Percentiles rank a stretch among this genome's conserved stretches.
phyloP scores from a whole-genome alignment of 1,140 invertebrate species.

The Diachasma alloeum region DNA sequence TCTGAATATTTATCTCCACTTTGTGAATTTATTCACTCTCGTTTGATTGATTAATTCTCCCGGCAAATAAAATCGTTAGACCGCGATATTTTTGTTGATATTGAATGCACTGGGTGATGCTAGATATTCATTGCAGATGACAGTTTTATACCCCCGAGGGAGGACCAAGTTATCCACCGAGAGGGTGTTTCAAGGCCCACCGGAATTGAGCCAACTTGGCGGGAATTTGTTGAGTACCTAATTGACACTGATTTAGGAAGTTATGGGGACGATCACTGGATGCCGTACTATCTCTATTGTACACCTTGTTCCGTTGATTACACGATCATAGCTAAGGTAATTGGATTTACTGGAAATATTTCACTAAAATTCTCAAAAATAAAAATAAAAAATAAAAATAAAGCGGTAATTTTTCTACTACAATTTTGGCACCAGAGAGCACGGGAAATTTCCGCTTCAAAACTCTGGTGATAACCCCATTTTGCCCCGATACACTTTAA shows the following conservation, averaged over 20 bases:
- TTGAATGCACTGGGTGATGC: not conserved
- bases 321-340: conserved; percentile 70
- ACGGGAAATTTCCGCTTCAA: too few relatives aligned
- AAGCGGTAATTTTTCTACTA: too few relatives aligned
- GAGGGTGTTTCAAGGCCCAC: conserved; percentile 37
- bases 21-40: too few relatives aligned
- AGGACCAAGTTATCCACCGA: conserved; percentile 39
- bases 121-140: conserved; percentile 32
- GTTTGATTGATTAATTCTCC: too few relatives aligned
- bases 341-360: not conserved
- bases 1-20: not conserved
- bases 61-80: not conserved
- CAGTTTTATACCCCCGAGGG: conserved; percentile 31
- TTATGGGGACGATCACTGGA: conserved; percentile 66
- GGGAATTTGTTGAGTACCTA: conserved; percentile 67
- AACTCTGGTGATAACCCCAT: too few relatives aligned
- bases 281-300: conserved; percentile 61
- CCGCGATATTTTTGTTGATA: not conserved
- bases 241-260: conserved; percentile 52
- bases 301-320: conserved; percentile 59
- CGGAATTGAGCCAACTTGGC: conserved; percentile 67
- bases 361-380: not conserved
- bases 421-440: too few relatives aligned
- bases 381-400: not conserved
- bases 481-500: too few relatives aligned